Evolutionary conservation across 1,140 invertebrate genomes (phyloP).

Genomic region (Sinella curviseta): DNA sequence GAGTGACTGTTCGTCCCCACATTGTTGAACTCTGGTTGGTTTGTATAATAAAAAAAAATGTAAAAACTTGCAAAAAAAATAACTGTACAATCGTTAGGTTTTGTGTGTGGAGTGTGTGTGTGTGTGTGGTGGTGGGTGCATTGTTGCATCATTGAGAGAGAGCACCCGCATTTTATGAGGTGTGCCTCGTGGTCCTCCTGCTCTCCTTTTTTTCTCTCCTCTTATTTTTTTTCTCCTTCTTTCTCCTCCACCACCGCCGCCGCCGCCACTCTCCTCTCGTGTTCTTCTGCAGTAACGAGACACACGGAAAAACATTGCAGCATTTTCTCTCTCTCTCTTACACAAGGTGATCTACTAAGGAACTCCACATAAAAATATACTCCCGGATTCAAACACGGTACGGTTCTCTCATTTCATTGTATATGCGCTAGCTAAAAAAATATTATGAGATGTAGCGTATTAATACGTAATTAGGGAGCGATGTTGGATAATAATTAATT

Average conservation of each 20-base stretch:
- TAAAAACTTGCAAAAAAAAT: no score
- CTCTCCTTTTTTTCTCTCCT: background rate
- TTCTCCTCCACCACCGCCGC: no score
- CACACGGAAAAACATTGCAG: background rate
- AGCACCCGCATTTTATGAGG: conserved; percentile 14
- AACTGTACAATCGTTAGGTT: no score
- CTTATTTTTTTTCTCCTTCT: background rate
- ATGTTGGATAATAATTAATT: no score
- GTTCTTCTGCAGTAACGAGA: background rate
- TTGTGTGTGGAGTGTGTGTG: no score
- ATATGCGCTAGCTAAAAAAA: no score
- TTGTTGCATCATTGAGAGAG: background rate
- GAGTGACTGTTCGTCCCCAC: no score
- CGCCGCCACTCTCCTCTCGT: no score
- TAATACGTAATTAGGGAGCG: no score
- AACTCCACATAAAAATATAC: background rate
- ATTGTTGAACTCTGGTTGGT: no score
- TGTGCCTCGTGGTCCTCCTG: conserved; percentile 10
- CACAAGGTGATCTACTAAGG: background rate
- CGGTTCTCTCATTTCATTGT: background rate
- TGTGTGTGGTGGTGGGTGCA: background rate
- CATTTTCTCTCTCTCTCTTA: background rate
- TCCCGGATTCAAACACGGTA: background rate
- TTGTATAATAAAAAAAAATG: no score
- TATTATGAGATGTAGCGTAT: no score